These are phyloP conservation scores for Sylvilagus floridanus DNA, from an alignment of 2,797 vertebrate species.

Conservation along the genomic window DNA sequence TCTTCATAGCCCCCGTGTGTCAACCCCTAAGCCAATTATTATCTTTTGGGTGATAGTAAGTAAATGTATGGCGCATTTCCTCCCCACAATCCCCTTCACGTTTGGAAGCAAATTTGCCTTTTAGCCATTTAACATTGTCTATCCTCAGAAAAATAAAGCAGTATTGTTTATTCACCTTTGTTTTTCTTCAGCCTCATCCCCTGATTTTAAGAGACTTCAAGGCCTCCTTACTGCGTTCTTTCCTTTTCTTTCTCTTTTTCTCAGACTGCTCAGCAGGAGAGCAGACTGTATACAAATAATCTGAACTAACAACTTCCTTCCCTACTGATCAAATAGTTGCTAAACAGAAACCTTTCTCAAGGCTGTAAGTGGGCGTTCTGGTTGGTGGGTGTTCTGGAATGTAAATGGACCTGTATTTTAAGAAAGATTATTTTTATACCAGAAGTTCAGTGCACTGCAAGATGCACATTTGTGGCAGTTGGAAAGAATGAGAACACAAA, in stretches of 20 bases:
- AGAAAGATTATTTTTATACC: conserved; percentile 75
- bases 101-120: conserved; percentile 23
- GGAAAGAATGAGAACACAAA: conserved; percentile 45
- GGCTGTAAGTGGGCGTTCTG: conserved; percentile 62
- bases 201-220: background rate
- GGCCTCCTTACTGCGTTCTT: background rate
- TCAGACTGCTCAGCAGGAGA: conserved; percentile 51
- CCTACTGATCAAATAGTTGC: conserved; percentile 47
- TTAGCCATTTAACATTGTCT: background rate
- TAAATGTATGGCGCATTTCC: background rate
- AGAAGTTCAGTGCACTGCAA: conserved; percentile 49
- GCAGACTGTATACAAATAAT: conserved; percentile 77
- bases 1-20: background rate
- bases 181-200: background rate
- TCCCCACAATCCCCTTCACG: background rate
- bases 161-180: conserved; percentile 33
- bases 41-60: background rate
- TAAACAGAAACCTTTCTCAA: conserved; percentile 66
- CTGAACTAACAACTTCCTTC: conserved; percentile 64
- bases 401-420: conserved; percentile 66
- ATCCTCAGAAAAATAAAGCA: background rate
- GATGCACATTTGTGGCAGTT: conserved; percentile 42
- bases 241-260: conserved; percentile 33
- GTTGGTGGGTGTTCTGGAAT: conserved; percentile 72
- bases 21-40: background rate